Evolutionary conservation across 2,797 vertebrate genomes (phyloP).

Genomic region (Clarias fuscus): DNA sequence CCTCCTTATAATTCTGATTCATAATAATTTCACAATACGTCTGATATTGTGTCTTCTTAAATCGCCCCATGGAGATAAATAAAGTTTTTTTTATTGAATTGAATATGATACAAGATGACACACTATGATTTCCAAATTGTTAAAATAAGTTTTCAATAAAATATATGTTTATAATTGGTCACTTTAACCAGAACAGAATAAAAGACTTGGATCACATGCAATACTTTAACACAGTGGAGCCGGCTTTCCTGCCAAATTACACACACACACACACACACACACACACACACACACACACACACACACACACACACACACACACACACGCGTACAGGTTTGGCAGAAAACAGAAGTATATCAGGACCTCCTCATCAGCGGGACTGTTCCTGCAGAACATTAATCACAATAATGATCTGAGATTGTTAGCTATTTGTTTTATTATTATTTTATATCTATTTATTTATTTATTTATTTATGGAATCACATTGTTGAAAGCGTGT

Average conservation of each 20-base stretch:
- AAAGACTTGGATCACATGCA: not conserved
- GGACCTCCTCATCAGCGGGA: not conserved
- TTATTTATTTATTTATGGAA: no score
- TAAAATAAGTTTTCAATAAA: not conserved
- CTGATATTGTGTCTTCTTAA: no score
- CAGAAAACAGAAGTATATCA: not conserved
- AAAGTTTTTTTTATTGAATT: no score
- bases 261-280: not conserved
- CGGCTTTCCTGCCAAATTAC: not conserved
- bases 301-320: slow-evolving; percentile 15
- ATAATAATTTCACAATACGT: no score
- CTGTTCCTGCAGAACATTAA: not conserved
- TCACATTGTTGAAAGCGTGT: no score
- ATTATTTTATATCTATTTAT: no score
- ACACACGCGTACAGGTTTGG: not conserved
- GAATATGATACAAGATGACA: not conserved
- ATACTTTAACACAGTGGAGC: not conserved
- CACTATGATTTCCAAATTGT: not conserved
- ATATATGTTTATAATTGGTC: not conserved
- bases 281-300: slow-evolving; percentile 4
- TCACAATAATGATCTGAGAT: not conserved
- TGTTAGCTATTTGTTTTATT: not conserved
- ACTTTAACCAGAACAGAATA: not conserved
- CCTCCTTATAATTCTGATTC: no score
- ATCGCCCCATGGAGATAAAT: no score